phyloP scores from a whole-genome alignment of 1,140 invertebrate species.

The Carcinoscorpius rotundicauda region DNA sequence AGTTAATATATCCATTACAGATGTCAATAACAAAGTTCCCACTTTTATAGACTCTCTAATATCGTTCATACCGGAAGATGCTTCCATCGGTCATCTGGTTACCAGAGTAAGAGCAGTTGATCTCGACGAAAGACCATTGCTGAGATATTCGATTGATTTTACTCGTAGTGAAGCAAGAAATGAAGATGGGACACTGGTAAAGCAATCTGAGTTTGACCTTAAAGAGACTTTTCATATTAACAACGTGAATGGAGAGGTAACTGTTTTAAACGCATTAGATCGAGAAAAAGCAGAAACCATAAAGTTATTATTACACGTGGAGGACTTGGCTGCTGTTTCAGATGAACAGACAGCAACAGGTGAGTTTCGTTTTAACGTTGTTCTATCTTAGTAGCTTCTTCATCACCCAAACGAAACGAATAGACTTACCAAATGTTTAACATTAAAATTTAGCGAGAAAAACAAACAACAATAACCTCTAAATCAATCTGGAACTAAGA shows the following conservation, averaged over 20 bases:
- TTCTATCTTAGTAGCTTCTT: no score
- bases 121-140: constrained; percentile 57
- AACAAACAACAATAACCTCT: no score
- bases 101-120: constrained; percentile 53
- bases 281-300: constrained; percentile 71
- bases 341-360: constrained; percentile 56
- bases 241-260: constrained; percentile 55
- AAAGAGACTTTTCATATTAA: constrained; percentile 57
- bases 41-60: constrained; percentile 40
- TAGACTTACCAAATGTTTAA: no score
- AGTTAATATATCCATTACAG: constrained; percentile 75
- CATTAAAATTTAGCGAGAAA: no score
- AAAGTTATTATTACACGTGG: constrained; percentile 57
- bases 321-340: constrained; percentile 67
- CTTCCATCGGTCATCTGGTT: constrained; percentile 41
- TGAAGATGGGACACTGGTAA: constrained; percentile 47
- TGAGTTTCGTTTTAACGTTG: constrained; percentile 27
- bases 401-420: no score
- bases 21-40: constrained; percentile 84
- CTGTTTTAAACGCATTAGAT: constrained; percentile 53
- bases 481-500: no score
- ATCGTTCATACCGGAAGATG: constrained; percentile 63
- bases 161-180: constrained; percentile 46
- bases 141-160: constrained; percentile 51
- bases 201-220: constrained; percentile 28